Evolutionary conservation across 2,113 vertebrate species (phyloP), one percentile per base, ranked within the genome.

Genomic region (Corydoras sp.): DNA sequence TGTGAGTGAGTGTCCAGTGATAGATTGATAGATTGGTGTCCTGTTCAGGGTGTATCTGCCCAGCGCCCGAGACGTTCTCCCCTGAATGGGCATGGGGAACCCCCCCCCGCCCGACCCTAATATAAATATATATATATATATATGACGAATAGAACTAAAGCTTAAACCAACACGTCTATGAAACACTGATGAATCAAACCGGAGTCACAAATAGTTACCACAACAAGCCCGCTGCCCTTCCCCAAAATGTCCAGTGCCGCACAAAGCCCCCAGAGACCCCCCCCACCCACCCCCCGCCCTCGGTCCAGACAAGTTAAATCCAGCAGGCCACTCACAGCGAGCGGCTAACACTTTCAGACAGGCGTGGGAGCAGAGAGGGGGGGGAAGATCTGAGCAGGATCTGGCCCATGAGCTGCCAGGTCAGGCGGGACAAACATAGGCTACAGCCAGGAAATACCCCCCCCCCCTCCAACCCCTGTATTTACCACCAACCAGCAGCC

Each of bases 401-500:
- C 89, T 90, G 92, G 91, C 93, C 93, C 90, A 89, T 90, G 91
- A 87, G 91, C 86, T 92, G 95, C 90, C 93, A 93, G 94, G 95
- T 98, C 96, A 96, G 91, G 92, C 93, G 92, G 94, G 88, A 94
- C 94, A 95, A 92, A 94, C 90, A 90, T 90, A 93, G 93, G 90
- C 90, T 87, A 85, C 90, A 91, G 90, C 92, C 92, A 93, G 91
- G 90, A 92, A 93, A 92, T 84, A 79, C 79, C 62, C 90, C 88
- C 86, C 85, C 79, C 82, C 85, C 87, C 88, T 90, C 74, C 50
- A 6, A 83, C 82, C 76, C 78, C 83, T 76, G 71, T 87, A 29
- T 15, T 29, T 88, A 90, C 87, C 85, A 79, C 85, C 55, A 85
- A 55, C 89, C 90, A 84, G 82, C 79, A 81, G 85, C 88, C 87